Evolutionary conservation across 35 echinoderm and acorn worm genomes (phyloP), one percentile per base, ranked within the genome.

Genomic region (Patiria miniata): DNA sequence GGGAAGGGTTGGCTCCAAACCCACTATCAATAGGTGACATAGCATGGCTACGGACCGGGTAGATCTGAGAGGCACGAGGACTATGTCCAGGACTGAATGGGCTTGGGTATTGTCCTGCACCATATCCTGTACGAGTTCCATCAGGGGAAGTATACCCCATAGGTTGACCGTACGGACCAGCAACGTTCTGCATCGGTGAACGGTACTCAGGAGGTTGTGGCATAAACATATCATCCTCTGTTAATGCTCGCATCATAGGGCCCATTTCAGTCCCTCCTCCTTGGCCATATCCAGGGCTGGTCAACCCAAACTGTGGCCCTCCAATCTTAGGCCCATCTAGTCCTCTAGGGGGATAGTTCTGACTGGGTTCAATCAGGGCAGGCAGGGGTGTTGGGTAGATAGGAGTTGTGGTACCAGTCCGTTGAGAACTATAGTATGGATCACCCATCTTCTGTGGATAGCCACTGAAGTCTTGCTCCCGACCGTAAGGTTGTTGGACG

Each of bases 211-310:
- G 89, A 33, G 51, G 76, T 36, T 79, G 69, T 47, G 52, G 40
- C 38, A 81, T 82, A 7, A 68, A 60, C 17, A 83, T 26, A 77
- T 92, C 90, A 52, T 95, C 93, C 65, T 95, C 93, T 19, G 93
- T 95, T 14, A 95, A 86, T 37, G 93, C 84, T 38, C 93, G 28
- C 93, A 91, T 95, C 93, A 91, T 95, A 19, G 93, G 93, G 39
- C 93, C 93, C 88, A 91, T 92, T 53, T 88, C 78, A 6, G 83
- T 57, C 16, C 79, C 21, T 14, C 40, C 21, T 33, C 29, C 17
- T 47, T 50, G 14, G 2, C 54, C 51, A 18, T 59, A 59, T 52
- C 10, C 78, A 30, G 37, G 42, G n/a, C 78, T 42, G 54, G 32
- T 83, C 80, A 44, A 19, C 18, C 42, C 40, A 52, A 83, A 83